These are phyloP conservation scores for Epinephelus cyanopodus DNA, from an alignment of 2,113 vertebrate genomes.

Conservation along the genomic window DNA sequence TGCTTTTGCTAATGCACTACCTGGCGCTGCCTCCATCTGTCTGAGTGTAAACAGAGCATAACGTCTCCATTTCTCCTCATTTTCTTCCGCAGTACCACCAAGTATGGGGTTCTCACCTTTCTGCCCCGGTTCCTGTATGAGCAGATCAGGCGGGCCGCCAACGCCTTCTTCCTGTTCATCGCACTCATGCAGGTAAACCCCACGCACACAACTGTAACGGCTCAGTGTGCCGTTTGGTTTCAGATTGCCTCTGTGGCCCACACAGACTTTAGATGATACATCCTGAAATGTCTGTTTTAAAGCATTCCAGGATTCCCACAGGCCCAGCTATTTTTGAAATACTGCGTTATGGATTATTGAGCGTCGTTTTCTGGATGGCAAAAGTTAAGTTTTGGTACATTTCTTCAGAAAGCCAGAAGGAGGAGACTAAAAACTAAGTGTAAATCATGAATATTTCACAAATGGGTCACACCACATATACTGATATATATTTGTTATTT, in stretches of 20 bases:
- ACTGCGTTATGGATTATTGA: neutral
- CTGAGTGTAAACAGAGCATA: constrained; percentile 4
- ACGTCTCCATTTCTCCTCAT: neutral
- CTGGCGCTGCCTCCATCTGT: constrained; percentile 2
- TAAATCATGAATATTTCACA: neutral
- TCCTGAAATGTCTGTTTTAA: constrained; percentile 5
- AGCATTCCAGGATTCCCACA: neutral
- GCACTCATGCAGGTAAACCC: constrained; percentile 96
- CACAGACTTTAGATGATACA: constrained; percentile 6
- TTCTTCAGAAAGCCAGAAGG: neutral
- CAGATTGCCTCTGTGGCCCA: constrained; percentile 7
- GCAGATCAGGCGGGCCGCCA: constrained; percentile 98
- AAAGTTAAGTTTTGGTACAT: neutral
- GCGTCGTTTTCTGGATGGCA: neutral
- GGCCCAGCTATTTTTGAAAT: neutral
- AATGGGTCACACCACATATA: neutral
- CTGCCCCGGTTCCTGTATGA: constrained; percentile 99
- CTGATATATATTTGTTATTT: neutral
- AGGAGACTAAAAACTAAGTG: neutral
- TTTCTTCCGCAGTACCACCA: constrained; percentile 90
- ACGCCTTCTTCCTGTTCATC: constrained; percentile 99
- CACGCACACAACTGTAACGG: neutral
- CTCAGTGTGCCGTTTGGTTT: constrained; percentile 4
- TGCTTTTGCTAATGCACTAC: constrained; percentile 35
- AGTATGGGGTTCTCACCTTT: constrained; percentile 97